phyloP scores from a whole-genome alignment of 2,888 invertebrate species.

The Spodoptera littoralis region DNA sequence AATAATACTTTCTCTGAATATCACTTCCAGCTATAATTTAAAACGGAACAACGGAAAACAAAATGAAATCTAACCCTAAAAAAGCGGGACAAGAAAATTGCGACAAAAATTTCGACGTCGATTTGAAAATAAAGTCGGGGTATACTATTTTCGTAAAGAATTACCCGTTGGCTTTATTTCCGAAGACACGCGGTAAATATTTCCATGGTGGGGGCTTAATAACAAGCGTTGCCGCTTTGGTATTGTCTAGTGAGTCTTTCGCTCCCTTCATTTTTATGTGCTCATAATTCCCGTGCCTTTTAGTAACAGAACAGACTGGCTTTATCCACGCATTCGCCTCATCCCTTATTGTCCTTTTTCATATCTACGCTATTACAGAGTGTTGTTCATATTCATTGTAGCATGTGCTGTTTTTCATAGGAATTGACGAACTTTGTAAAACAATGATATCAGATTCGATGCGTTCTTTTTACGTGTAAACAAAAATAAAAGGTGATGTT shows the following conservation, averaged over 20 bases:
- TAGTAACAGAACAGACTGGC: slow-evolving; percentile 66
- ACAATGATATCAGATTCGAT: slow-evolving; percentile 34
- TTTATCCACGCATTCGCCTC: slow-evolving; percentile 73
- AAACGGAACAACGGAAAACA: not conserved
- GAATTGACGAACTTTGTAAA: slow-evolving; percentile 45
- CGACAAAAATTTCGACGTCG: slow-evolving; percentile 7
- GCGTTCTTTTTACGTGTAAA: slow-evolving; percentile 13
- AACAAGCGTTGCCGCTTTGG: slow-evolving; percentile 63
- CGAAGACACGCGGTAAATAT: slow-evolving; percentile 58
- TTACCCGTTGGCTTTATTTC: slow-evolving; percentile 50
- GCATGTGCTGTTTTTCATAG: slow-evolving; percentile 44
- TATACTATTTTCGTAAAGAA: slow-evolving; percentile 47
- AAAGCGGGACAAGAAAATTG: slow-evolving; percentile 11
- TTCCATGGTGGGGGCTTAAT: slow-evolving; percentile 63
- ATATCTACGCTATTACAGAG: slow-evolving; percentile 71
- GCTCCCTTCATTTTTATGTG: slow-evolving; percentile 70
- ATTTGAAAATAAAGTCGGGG: slow-evolving; percentile 43
- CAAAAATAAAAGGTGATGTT: slow-evolving; percentile 8
- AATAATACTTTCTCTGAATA: not conserved
- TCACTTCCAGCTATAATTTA: slow-evolving; percentile 2
- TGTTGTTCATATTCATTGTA: slow-evolving; percentile 65
- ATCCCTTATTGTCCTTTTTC: slow-evolving; percentile 75
- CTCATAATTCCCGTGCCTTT: slow-evolving; percentile 72
- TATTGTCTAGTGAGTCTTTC: slow-evolving; percentile 65
- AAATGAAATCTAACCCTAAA: slow-evolving; percentile 12